These are phyloP conservation scores for Paguma larvata DNA, from an alignment of 2,797 vertebrate genomes.

Conservation along the genomic window DNA sequence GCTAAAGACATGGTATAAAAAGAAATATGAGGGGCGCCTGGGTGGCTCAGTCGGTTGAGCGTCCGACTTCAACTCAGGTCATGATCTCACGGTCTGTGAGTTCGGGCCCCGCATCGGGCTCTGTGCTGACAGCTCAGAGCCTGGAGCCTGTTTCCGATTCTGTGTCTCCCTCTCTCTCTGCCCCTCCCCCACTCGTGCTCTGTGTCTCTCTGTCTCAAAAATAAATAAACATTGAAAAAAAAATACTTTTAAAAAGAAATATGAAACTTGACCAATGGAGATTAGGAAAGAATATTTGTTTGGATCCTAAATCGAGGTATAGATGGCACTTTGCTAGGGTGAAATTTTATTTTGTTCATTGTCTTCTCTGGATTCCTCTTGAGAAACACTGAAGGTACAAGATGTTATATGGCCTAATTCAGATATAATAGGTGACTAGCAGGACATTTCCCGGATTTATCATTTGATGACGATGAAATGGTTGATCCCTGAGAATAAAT, in stretches of 20 bases:
- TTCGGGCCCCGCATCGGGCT: no score
- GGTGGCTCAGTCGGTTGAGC: no score
- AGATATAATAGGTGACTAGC: neutral
- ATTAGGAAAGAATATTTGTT: neutral
- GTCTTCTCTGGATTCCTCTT: neutral
- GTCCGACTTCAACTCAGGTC: no score
- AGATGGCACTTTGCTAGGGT: neutral
- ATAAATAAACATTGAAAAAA: no score
- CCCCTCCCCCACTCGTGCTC: no score
- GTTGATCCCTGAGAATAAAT: neutral
- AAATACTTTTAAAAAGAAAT: conserved; percentile 41
- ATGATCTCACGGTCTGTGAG: no score
- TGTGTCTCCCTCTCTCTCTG: no score
- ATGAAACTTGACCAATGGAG: neutral
- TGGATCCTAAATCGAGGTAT: neutral
- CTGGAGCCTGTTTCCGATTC: no score
- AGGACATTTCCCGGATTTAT: neutral
- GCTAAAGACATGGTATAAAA: neutral
- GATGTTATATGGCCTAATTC: neutral
- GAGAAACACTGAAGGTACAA: neutral
- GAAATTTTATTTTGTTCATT: neutral
- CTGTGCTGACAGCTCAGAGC: no score
- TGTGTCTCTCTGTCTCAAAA: no score
- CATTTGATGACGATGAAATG: neutral
- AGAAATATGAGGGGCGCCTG: conserved; percentile 24